Evolutionary conservation across 2,888 invertebrate species (phyloP).

Genomic region (Spilosoma lubricipeda): DNA sequence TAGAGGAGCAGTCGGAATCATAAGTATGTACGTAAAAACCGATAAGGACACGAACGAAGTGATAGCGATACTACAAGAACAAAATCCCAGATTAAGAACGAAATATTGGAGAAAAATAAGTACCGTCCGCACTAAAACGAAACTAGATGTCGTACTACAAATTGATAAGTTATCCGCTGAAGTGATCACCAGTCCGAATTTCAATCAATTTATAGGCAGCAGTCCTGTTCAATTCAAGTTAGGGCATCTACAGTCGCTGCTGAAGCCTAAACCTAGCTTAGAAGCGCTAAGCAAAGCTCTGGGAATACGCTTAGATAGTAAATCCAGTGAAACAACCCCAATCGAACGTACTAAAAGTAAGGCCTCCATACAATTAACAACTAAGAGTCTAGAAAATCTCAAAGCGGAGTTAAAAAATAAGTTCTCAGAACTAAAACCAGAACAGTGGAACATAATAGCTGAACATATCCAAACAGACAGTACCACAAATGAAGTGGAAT

Average conservation of each 20-base stretch:
- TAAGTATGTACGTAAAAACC: conserved; percentile 72
- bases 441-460: conserved; percentile 27
- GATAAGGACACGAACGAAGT: conserved; percentile 68
- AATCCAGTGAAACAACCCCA: conserved; percentile 30
- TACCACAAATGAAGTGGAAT: conserved; percentile 19
- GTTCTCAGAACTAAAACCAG: conserved; percentile 31
- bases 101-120: conserved; percentile 80
- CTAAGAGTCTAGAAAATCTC: conserved; percentile 25
- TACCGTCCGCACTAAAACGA: conserved; percentile 62
- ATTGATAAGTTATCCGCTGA: conserved; percentile 80
- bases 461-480: conserved; percentile 19
- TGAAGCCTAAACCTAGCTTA: conserved; percentile 66
- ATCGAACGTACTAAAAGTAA: conserved; percentile 39
- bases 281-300: conserved; percentile 61
- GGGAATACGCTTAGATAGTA: conserved; percentile 38
- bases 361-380: conserved; percentile 7
- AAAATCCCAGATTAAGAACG: conserved; percentile 75
- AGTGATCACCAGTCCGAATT: conserved; percentile 67
- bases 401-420: conserved; percentile 20
- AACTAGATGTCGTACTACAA: conserved; percentile 73
- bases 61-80: conserved; percentile 66
- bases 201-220: conserved; percentile 65
- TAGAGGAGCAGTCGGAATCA: conserved; percentile 79
- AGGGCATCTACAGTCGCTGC: conserved; percentile 72
- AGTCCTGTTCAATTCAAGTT: conserved; percentile 69